Conservation (phyloP, 2,113 vertebrate genomes). For the Balaenoptera acutorostrata region DNA sequence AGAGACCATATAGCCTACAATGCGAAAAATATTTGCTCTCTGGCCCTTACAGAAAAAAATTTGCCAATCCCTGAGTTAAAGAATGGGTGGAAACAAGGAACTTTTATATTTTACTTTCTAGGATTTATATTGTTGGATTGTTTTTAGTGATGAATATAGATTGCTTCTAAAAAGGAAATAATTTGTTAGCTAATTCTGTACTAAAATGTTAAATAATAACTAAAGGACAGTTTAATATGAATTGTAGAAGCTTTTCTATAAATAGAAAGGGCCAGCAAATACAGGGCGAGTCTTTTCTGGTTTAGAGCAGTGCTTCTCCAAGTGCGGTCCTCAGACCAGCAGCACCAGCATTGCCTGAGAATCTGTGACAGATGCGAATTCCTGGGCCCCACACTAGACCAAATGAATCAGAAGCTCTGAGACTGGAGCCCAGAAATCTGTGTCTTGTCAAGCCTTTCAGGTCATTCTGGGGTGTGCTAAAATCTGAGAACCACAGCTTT, state of each 20-base stretch:
- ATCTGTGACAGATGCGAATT: background rate
- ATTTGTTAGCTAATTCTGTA: background rate
- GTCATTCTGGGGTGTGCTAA: background rate
- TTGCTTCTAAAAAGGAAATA: background rate
- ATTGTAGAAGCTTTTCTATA: background rate
- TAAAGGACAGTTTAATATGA: background rate
- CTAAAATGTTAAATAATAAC: conserved; percentile 3
- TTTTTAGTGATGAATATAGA: background rate
- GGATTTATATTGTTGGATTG: background rate
- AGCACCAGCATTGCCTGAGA: background rate
- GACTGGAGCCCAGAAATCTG: background rate
- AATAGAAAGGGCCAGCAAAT: background rate
- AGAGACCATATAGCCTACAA: background rate
- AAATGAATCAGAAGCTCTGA: background rate
- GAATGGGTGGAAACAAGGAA: background rate
- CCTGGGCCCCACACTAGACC: background rate
- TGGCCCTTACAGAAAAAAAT: background rate
- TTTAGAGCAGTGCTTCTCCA: background rate
- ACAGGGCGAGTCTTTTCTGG: background rate
- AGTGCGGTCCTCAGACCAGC: background rate
- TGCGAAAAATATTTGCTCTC: background rate
- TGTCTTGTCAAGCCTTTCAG: background rate
- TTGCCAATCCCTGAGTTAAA: background rate
- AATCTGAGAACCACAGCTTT: background rate
- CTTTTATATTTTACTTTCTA: background rate